A percentile compares a stretch with the other conserved stretches of the same genome.
These are phyloP conservation scores for Drosophila siamana DNA, from an alignment of 2,888 invertebrate genomes.

Conservation along the genomic window DNA sequence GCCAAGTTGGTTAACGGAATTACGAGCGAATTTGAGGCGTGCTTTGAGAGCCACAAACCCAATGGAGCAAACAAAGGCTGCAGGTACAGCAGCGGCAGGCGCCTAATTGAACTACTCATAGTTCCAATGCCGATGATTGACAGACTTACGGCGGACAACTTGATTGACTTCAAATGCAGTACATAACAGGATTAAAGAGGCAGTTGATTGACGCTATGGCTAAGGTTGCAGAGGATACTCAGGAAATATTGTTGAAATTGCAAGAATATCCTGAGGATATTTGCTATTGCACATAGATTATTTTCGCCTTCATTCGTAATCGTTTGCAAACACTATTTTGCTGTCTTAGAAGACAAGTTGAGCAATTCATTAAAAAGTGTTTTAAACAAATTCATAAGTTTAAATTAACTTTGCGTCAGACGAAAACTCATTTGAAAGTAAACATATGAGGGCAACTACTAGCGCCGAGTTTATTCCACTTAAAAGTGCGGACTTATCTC, in stretches of 20 bases:
- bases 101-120: constrained; percentile 46
- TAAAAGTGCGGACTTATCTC: constrained; percentile 10
- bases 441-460: constrained; percentile 23
- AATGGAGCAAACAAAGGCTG: constrained; percentile 7
- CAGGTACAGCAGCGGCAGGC: too few relatives aligned
- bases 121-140: constrained; percentile 32
- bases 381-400: constrained; percentile 18
- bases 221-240: too few relatives aligned
- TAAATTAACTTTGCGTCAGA: constrained; percentile 27
- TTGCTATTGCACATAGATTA: too few relatives aligned
- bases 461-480: constrained; percentile 2
- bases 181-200: constrained; percentile 11
- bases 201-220: constrained; percentile 7
- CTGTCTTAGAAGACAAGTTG: background rate
- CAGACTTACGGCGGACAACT: constrained; percentile 14
- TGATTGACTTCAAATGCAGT: constrained; percentile 30
- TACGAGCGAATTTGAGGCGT: constrained; percentile 37
- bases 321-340: background rate
- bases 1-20: constrained; percentile 32
- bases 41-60: constrained; percentile 45
- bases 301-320: background rate
- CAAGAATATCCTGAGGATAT: too few relatives aligned
- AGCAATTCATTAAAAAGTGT: constrained; percentile 20
- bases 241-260: too few relatives aligned
- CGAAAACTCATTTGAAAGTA: constrained; percentile 36